These are phyloP conservation scores for Tigriopus japonicus DNA, from an alignment of 1,140 invertebrate genomes.

Conservation along the genomic window DNA sequence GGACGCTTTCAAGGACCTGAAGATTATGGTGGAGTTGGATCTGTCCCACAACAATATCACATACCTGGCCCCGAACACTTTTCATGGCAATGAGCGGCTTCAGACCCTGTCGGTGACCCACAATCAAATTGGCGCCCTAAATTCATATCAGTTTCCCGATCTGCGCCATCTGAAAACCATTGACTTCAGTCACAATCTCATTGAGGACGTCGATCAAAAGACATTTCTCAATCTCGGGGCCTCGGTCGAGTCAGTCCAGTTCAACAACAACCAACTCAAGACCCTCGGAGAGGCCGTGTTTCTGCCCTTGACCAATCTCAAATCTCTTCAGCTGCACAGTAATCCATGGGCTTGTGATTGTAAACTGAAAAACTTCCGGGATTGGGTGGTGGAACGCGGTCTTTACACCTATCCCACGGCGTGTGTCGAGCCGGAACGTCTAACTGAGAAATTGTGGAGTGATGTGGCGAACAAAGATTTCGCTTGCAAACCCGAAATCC, in stretches of 20 bases:
- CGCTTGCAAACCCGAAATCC: slow-evolving; percentile 46
- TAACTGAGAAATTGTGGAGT: slow-evolving; percentile 42
- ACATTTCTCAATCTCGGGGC: slow-evolving; percentile 39
- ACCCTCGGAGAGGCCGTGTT: slow-evolving; percentile 43
- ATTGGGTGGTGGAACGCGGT: slow-evolving; percentile 33
- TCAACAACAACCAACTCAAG: slow-evolving; percentile 45
- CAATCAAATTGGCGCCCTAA: slow-evolving; percentile 42
- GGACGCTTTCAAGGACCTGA: slow-evolving; percentile 61
- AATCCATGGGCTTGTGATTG: slow-evolving; percentile 81
- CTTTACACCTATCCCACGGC: slow-evolving; percentile 41
- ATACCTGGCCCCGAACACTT: slow-evolving; percentile 43
- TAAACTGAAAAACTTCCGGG: slow-evolving; percentile 55
- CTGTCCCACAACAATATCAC: slow-evolving; percentile 48
- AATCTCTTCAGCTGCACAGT: slow-evolving; percentile 51
- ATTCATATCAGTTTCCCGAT: slow-evolving; percentile 42
- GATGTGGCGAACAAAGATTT: slow-evolving; percentile 43
- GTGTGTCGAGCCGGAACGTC: slow-evolving; percentile 36
- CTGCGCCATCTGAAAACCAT: slow-evolving; percentile 46
- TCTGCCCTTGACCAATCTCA: slow-evolving; percentile 44
- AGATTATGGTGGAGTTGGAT: slow-evolving; percentile 70
- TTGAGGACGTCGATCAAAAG: slow-evolving; percentile 24
- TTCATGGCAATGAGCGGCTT: slow-evolving; percentile 47
- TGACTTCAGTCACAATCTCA: slow-evolving; percentile 51
- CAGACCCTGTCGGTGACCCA: slow-evolving; percentile 43
- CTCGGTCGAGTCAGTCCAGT: slow-evolving; percentile 42